phyloP scores from a whole-genome alignment of 2,113 vertebrate genomes.

The Daboia siamensis region DNA sequence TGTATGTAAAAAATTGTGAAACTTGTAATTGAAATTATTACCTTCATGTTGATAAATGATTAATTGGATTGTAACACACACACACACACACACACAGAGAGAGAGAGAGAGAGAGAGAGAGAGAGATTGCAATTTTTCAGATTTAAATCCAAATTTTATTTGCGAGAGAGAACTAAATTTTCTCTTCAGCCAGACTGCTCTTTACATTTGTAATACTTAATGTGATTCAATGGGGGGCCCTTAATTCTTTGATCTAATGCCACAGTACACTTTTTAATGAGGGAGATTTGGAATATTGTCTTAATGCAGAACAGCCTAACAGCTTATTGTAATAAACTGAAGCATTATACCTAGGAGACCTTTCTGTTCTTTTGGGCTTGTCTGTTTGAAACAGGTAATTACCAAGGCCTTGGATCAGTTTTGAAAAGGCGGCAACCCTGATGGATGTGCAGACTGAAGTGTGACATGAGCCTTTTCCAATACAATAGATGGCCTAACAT shows the following conservation, averaged over 20 bases:
- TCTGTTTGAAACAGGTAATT: slow-evolving; percentile 75
- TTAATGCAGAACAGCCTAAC: slow-evolving; percentile 60
- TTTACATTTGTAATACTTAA: slow-evolving; percentile 86
- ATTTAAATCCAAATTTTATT: slow-evolving; percentile 12
- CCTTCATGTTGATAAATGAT: not conserved
- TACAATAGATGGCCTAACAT: slow-evolving; percentile 83
- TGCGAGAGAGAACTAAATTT: not conserved
- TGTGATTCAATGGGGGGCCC: slow-evolving; percentile 93
- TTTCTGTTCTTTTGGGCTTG: slow-evolving; percentile 58
- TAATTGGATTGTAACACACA: not conserved
- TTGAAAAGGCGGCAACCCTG: slow-evolving; percentile 79
- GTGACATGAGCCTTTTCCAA: slow-evolving; percentile 81
- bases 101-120: too few relatives aligned
- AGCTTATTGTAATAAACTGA: slow-evolving; percentile 58
- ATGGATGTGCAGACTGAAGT: slow-evolving; percentile 78
- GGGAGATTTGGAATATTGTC: slow-evolving; percentile 74
- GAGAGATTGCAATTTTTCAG: not conserved
- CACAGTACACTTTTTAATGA: slow-evolving; percentile 76
- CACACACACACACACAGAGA: too few relatives aligned
- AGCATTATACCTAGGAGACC: slow-evolving; percentile 65
- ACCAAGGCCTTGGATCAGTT: slow-evolving; percentile 76
- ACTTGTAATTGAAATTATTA: not conserved
- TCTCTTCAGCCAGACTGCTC: slow-evolving; percentile 63
- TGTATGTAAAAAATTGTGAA: not conserved
- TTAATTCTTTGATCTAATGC: slow-evolving; percentile 91